Percentiles rank a stretch among this genome's conserved stretches.
phyloP scores from a whole-genome alignment of 2,797 vertebrate species.

The Falco biarmicus region DNA sequence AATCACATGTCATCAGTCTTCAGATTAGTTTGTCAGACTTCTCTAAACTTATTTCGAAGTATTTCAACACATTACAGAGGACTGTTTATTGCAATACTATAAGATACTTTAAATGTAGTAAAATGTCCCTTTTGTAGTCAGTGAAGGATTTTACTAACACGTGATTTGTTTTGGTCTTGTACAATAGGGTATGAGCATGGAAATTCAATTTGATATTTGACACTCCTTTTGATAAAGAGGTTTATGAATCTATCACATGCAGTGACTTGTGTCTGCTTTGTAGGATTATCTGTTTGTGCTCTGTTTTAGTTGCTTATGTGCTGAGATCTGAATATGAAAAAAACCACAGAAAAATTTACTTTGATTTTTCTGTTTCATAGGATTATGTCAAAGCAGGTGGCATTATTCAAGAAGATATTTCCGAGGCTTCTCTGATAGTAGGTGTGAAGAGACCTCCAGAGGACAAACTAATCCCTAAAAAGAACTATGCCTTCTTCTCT shows the following conservation, averaged over 20 bases:
- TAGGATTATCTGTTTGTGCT: not conserved
- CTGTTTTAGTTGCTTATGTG: not conserved
- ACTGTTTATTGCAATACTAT: not conserved
- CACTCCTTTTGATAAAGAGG: not conserved
- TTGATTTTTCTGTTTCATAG: conserved; percentile 65
- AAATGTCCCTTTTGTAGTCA: not conserved
- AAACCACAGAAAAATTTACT: not conserved
- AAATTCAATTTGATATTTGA: not conserved
- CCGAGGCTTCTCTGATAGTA: conserved; percentile 90
- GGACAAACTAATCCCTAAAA: conserved; percentile 89
- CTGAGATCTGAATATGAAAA: not conserved
- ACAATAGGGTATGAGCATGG: not conserved
- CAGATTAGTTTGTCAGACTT: not conserved
- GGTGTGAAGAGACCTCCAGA: conserved; percentile 94
- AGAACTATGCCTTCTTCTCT: conserved; percentile 97
- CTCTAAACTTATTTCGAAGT: not conserved
- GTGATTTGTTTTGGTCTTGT: not conserved
- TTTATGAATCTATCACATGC: not conserved
- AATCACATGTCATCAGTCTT: not conserved
- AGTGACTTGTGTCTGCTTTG: not conserved
- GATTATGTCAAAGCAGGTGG: conserved; percentile 93
- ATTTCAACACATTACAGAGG: not conserved
- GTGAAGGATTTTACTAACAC: not conserved
- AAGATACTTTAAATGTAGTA: not conserved
- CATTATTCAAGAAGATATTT: conserved; percentile 93